A percentile compares a stretch with the other conserved stretches of the same genome.
Conservation (phyloP, 2,113 vertebrate species). For the Bufo bufo region DNA sequence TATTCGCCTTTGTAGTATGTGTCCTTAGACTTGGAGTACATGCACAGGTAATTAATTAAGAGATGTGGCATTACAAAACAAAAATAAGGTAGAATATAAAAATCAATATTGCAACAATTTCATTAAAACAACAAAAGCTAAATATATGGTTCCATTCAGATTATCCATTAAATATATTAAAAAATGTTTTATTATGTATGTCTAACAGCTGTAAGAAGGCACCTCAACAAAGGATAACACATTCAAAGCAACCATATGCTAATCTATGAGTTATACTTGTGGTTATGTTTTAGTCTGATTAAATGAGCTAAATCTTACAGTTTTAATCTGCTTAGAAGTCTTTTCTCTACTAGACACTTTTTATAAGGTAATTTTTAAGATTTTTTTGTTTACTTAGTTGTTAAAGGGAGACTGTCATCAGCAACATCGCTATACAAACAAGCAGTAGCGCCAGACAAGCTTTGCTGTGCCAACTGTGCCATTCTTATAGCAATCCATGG, state of each 20-base stretch:
- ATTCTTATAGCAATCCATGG: too few relatives aligned
- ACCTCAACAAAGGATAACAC: background rate
- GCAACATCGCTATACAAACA: too few relatives aligned
- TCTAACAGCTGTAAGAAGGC: background rate
- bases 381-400: background rate
- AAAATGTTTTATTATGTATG: background rate
- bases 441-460: too few relatives aligned
- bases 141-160: background rate
- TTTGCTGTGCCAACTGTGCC: too few relatives aligned
- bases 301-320: background rate
- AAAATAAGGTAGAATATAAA: background rate
- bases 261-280: background rate
- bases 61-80: background rate
- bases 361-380: background rate
- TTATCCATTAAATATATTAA: background rate
- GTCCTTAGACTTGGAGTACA: background rate
- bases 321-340: background rate
- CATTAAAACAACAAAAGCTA: background rate
- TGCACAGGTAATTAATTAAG: background rate
- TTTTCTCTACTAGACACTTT: background rate
- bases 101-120: background rate
- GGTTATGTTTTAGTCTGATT: conserved; percentile 1
- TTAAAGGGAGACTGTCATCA: background rate
- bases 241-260: background rate
- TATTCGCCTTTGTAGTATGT: too few relatives aligned